Conservation (phyloP, 1,140 invertebrate species). For the Sitobion miscanthi region DNA sequence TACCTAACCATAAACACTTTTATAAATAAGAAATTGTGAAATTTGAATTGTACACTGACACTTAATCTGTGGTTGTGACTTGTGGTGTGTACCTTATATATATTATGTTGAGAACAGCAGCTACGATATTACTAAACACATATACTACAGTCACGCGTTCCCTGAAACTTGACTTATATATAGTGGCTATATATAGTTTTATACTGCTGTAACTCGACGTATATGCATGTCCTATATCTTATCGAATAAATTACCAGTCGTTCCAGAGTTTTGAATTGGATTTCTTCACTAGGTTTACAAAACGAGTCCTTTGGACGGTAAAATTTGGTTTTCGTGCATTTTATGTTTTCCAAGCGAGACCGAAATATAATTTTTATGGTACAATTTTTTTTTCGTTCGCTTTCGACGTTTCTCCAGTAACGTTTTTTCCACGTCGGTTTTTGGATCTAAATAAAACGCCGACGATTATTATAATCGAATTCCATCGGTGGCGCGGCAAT, state of each 20-base stretch:
- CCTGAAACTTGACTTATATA: not conserved
- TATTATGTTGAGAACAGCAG: not conserved
- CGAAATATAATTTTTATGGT: not conserved
- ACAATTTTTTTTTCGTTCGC: not conserved
- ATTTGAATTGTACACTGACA: not conserved
- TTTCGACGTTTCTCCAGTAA: not conserved
- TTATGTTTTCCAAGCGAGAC: not conserved
- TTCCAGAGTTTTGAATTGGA: not conserved
- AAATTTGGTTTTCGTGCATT: not conserved
- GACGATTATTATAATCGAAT: slow-evolving; percentile 16
- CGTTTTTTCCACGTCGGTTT: not conserved
- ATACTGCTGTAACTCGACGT: not conserved
- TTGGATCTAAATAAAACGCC: slow-evolving; percentile 6
- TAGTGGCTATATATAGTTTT: too few species aligned
- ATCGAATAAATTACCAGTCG: not conserved
- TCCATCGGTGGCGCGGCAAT: slow-evolving; percentile 3
- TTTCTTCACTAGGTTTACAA: not conserved
- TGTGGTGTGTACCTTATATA: too few species aligned
- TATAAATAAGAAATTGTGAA: not conserved
- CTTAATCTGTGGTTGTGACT: not conserved
- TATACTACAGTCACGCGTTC: not conserved
- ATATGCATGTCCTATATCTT: not conserved
- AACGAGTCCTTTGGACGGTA: not conserved
- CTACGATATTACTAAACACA: not conserved
- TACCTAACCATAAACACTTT: not conserved